These are phyloP conservation scores for Lissocephala sabroskyi DNA, from an alignment of 2,888 invertebrate genomes.

Conservation along the genomic window DNA sequence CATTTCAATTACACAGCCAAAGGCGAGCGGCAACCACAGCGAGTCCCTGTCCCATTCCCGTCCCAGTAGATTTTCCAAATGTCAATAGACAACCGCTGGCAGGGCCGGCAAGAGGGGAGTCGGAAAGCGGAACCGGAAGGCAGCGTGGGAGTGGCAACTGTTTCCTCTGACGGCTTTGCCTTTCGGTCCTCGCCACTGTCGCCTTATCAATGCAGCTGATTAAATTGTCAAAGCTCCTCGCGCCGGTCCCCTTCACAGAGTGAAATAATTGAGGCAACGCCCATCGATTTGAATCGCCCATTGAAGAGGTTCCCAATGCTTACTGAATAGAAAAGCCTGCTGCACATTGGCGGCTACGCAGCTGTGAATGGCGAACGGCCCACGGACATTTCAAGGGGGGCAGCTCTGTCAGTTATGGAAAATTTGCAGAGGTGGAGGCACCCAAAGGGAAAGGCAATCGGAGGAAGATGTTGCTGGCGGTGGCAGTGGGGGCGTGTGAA, in stretches of 20 bases:
- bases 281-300: not conserved
- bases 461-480: no score
- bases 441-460: no score
- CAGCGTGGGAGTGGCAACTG: not conserved
- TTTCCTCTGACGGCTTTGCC: not conserved
- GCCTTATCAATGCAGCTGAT: slow-evolving; percentile 29
- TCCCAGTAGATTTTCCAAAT: slow-evolving; percentile 14
- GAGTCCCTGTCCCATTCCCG: no score
- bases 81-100: slow-evolving; percentile 22
- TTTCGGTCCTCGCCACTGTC: slow-evolving; percentile 1
- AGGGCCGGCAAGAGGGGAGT: not conserved
- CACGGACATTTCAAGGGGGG: no score
- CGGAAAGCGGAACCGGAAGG: not conserved
- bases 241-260: slow-evolving; percentile 1
- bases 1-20: slow-evolving; percentile 25
- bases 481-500: no score
- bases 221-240: slow-evolving; percentile 37
- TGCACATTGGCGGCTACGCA: no score
- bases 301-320: not conserved
- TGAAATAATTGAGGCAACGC: slow-evolving; percentile 26
- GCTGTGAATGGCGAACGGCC: no score
- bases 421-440: no score
- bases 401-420: no score
- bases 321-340: slow-evolving; percentile 14
- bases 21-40: slow-evolving; percentile 6